Base-by-base conservation (phyloP, 2,888 invertebrate species). In the Amblyjoppa proteus region DNA sequence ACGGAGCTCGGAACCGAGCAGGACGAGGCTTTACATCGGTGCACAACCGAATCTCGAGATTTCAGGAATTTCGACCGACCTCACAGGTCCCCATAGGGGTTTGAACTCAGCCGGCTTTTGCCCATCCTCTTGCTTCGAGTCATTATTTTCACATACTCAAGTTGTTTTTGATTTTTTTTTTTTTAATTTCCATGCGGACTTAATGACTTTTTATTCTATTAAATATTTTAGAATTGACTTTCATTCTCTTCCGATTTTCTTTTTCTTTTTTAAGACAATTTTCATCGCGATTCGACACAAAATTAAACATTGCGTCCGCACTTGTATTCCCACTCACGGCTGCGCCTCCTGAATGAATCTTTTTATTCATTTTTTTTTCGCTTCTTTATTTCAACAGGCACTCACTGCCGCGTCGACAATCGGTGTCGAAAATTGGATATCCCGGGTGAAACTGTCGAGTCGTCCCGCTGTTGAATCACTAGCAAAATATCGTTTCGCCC, bases 1-100 rank as follows among this genome's bases (percentile, higher is more conserved):
- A 28, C 31, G 64, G 64, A 64, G 34, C 64, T 64, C 64, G 31
- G 64, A 64, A 31, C 7, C 64, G 64, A 28, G 64, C 64, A 64
- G 64, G 64, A 34, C 64, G 64, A 64, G 31, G 34, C 64, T 64
- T n/a, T 34, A 34, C 64, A 16, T 34, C 31, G 64, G 64, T 64
- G 64, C 31, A 64, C 31, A 34, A 34, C 31, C 64, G 16, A 64
- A 34, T 64, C 31, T 64, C 64, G 64, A 64, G 64, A 28, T 64
- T 64, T 64, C 34, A 31, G 64, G n/a, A 34, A 64, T 64, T 64
- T 7, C 34, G 31, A 31, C 64, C 34, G 13, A 49, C 16, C 64
- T 31, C 64, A 31, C 64, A 64, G 7, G 34, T 34, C 64, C 34
- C n/a, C 64, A 34, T 64, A 64, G 64, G 7, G 13, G 34, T 31